Evolutionary conservation across 2,113 vertebrate genomes (phyloP).

Genomic region (Percopsis transmontana): DNA sequence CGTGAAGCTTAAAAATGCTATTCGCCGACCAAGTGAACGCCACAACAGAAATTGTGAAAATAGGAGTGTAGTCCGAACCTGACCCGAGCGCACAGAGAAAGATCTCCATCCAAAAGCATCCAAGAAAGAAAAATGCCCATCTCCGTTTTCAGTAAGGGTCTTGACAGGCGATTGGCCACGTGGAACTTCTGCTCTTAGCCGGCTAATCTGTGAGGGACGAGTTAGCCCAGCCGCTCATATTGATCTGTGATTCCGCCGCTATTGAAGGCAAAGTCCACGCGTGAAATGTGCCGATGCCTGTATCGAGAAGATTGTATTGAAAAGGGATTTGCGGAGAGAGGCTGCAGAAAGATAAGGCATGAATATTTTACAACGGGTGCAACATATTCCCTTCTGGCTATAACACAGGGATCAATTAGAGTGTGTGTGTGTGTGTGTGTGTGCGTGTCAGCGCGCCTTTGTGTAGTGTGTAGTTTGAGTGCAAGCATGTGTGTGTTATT

Average conservation of each 20-base stretch:
- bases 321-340: background rate
- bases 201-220: constrained; percentile 17
- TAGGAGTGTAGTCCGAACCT: too few species aligned
- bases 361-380: background rate
- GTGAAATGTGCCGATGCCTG: background rate
- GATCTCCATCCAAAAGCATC: background rate
- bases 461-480: too few species aligned
- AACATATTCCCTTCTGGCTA: background rate
- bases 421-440: background rate
- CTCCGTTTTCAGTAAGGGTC: constrained; percentile 2
- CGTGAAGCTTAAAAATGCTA: too few species aligned
- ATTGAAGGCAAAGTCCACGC: background rate
- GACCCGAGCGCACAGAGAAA: background rate
- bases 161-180: constrained; percentile 7
- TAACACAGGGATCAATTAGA: background rate
- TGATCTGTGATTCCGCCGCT: background rate
- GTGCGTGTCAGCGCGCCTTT: background rate
- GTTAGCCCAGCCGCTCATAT: background rate
- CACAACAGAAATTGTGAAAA: background rate
- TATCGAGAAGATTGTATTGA: background rate
- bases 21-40: too few species aligned
- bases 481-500: too few species aligned
- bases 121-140: background rate
- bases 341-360: background rate
- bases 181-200: background rate